Percentiles rank a stretch among this genome's conserved stretches.
phyloP scores from a whole-genome alignment of 2,797 vertebrate genomes.

The Euthynnus affinis region DNA sequence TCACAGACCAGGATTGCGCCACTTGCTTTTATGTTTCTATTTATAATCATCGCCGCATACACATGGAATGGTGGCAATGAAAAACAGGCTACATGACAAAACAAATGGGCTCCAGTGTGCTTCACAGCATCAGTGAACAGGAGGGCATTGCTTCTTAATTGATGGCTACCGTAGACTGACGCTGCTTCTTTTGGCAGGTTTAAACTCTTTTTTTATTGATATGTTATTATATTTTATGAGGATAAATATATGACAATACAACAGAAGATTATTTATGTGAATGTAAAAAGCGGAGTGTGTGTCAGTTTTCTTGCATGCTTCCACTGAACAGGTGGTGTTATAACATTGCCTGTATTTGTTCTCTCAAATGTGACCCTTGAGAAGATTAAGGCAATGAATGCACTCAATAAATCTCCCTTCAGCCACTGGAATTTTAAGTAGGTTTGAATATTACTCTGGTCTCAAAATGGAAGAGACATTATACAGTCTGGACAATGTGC shows the following conservation, averaged over 20 bases:
- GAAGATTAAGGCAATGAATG: conserved; percentile 74
- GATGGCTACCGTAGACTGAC: conserved; percentile 48
- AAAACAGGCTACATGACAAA: conserved; percentile 74
- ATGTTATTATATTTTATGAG: conserved; percentile 41
- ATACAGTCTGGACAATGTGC: conserved; percentile 59
- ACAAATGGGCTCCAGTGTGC: conserved; percentile 67
- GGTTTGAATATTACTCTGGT: conserved; percentile 68
- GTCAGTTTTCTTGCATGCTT: conserved; percentile 33
- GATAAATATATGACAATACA: conserved; percentile 31
- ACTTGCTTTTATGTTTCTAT: conserved; percentile 91
- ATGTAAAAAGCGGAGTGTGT: conserved; percentile 22
- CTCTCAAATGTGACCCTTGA: conserved; percentile 70
- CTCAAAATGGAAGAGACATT: conserved; percentile 65
- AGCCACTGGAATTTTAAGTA: conserved; percentile 77
- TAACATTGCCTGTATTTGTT: conserved; percentile 60
- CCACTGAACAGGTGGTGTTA: conserved; percentile 69
- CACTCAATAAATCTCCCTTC: conserved; percentile 68
- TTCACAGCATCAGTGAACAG: conserved; percentile 58
- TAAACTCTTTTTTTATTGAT: conserved; percentile 41
- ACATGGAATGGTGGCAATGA: conserved; percentile 81
- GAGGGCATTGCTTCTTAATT: conserved; percentile 55
- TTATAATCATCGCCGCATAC: conserved; percentile 86
- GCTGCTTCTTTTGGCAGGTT: conserved; percentile 35
- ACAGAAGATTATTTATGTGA: conserved; percentile 37
- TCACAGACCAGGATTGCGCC: conserved; percentile 88